Evolutionary conservation across 2,113 vertebrate genomes (phyloP), one percentile per base, ranked within the genome.

Genomic region (Proteles cristata): DNA sequence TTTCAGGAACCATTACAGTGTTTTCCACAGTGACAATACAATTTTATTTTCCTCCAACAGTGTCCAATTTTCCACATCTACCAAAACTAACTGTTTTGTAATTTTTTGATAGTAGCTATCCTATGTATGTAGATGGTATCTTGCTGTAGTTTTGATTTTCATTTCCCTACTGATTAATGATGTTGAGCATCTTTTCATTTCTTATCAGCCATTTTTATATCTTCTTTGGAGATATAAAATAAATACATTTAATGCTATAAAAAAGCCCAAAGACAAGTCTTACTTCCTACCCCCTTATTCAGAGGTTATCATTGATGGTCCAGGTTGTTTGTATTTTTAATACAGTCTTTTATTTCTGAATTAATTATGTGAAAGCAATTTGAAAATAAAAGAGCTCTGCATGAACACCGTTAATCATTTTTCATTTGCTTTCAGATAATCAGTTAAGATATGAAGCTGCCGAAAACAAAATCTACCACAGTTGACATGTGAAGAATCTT

Each of bases 331-430:
- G 33, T 87, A 55, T 81, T 92, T 95, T 87, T 90, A 97, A 90
- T n/a, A 55, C 3, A 82, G 35, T 17, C 12, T 95, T 85, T 84
- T 74, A 94, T 93, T 91, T 97, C 33, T 94, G 26, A 91, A 96
- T 91, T 89, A 96, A 93, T 92, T 80, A 80, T 92, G n/a, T 45
- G 95, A 97, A 87, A 95, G 80, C 80, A 82, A 90, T 73, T 71
- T 95, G 83, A 53, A 97, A 96, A 97, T 98, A 87, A 97, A 97
- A 94, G 21, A 96, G 16, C 58, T 95, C 87, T 89, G 68, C 48
- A 81, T 96, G 94, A 98, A 80, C 87, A 96, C 50, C 65, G 95
- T 95, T 93, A 92, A 68, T 95, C 74, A 80, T 5, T 1, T 0
- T 98, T 96, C 1, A 17, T 85, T 11, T 26, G 97, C 48, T 96